Evolutionary conservation across 2,113 vertebrate genomes (phyloP).

Genomic region (Patagioenas fasciata): DNA sequence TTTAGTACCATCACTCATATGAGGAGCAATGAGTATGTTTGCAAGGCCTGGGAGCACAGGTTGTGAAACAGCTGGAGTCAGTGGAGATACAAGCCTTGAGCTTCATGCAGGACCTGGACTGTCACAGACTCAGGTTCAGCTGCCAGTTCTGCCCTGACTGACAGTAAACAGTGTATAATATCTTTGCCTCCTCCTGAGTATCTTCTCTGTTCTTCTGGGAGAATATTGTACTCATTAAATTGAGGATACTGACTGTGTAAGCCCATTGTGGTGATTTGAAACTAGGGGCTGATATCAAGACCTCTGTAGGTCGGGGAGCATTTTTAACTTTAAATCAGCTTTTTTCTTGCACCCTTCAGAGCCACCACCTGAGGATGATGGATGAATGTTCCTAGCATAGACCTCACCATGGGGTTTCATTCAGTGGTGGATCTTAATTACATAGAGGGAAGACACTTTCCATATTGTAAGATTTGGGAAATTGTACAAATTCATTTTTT

Average conservation of each 20-base stretch:
- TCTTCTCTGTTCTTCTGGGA: neutral
- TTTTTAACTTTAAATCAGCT: neutral
- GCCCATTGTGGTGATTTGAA: neutral
- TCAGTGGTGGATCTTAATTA: neutral
- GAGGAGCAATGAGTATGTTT: neutral
- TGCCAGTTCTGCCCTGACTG: neutral
- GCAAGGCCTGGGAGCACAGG: neutral
- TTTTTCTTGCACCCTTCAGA: neutral
- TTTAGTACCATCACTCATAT: neutral
- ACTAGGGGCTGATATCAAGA: neutral
- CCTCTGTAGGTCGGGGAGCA: neutral
- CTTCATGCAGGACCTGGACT: neutral
- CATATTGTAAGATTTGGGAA: neutral
- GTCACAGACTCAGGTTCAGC: fast-evolving
- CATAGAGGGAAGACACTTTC: neutral
- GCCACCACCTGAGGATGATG: neutral
- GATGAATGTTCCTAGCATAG: neutral
- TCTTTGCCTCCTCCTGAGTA: neutral
- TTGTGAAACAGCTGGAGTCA: neutral
- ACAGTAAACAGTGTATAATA: fast-evolving
- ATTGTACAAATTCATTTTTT: neutral
- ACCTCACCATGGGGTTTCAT: neutral
- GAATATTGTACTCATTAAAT: neutral
- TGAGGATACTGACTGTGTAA: neutral
- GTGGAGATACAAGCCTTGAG: neutral